Conservation (phyloP, 1,140 invertebrate species). For the Brachionus rotundiformis region DNA sequence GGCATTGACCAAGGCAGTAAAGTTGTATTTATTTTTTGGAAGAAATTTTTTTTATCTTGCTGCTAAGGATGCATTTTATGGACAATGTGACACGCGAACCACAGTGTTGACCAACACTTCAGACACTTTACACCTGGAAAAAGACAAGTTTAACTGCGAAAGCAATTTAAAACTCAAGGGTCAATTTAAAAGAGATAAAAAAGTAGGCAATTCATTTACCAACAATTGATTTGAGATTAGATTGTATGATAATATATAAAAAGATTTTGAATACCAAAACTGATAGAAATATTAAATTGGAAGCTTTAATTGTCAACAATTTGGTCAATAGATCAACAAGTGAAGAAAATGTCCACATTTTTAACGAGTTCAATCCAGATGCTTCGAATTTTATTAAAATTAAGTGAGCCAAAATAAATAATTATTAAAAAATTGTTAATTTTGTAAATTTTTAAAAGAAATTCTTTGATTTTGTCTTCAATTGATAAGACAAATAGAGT, state of each 20-base stretch:
- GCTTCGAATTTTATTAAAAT: background rate
- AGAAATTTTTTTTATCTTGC: background rate
- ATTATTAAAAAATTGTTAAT: background rate
- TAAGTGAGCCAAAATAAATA: background rate
- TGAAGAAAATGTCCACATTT: background rate
- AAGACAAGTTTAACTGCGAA: background rate
- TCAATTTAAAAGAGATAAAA: slow-evolving; percentile 3
- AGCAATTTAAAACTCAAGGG: background rate
- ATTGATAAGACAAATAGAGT: background rate
- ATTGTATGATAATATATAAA: background rate
- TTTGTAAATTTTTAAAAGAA: background rate
- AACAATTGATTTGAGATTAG: background rate
- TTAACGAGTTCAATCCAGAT: background rate
- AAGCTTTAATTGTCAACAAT: background rate
- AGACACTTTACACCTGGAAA: background rate
- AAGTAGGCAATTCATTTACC: background rate
- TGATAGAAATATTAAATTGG: background rate
- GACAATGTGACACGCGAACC: background rate
- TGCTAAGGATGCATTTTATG: background rate
- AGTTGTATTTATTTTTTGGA: background rate
- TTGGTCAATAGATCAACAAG: background rate
- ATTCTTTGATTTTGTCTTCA: background rate
- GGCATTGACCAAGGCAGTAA: background rate
- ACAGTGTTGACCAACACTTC: background rate
- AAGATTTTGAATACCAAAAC: slow-evolving; percentile 1